phyloP scores from a whole-genome alignment of 1,140 invertebrate genomes.

The Drosophila gunungcola region DNA sequence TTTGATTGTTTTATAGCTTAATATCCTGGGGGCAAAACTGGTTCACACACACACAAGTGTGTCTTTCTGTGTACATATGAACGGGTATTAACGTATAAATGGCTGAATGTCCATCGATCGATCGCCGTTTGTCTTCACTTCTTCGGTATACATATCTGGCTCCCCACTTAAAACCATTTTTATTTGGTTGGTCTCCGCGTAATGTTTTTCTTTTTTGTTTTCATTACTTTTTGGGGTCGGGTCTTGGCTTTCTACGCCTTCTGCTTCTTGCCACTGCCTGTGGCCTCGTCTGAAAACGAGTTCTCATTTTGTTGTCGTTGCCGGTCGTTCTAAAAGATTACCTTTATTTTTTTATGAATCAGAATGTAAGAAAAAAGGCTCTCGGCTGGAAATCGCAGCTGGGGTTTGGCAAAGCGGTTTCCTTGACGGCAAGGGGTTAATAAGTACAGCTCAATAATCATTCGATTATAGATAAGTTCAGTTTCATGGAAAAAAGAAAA shows the following conservation, averaged over 20 bases:
- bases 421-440: constrained; percentile 8
- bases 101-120: constrained; percentile 53
- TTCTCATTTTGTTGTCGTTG: constrained; percentile 30
- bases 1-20: constrained; percentile 69
- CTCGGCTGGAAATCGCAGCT: constrained; percentile 15
- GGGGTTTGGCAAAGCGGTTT: constrained; percentile 27
- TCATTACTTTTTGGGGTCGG: constrained; percentile 47
- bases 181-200: constrained; percentile 16
- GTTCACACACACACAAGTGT: constrained; percentile 49
- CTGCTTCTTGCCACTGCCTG: constrained; percentile 5
- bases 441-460: constrained; percentile 6
- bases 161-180: constrained; percentile 35
- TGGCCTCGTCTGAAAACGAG: constrained; percentile 45
- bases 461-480: too few relatives aligned
- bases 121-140: constrained; percentile 38
- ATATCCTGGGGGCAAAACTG: constrained; percentile 76
- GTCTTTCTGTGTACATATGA: constrained; percentile 17
- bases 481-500: too few relatives aligned
- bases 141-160: constrained; percentile 33
- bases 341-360: constrained; percentile 53
- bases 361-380: constrained; percentile 57
- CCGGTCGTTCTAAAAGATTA: constrained; percentile 36
- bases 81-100: constrained; percentile 32
- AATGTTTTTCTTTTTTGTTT: constrained; percentile 35
- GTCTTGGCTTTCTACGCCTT: constrained; percentile 38